A percentile compares a stretch with the other conserved stretches of the same genome.
Evolutionary conservation across 2,797 vertebrate genomes (phyloP).

Genomic region (Siniperca scherzeri): DNA sequence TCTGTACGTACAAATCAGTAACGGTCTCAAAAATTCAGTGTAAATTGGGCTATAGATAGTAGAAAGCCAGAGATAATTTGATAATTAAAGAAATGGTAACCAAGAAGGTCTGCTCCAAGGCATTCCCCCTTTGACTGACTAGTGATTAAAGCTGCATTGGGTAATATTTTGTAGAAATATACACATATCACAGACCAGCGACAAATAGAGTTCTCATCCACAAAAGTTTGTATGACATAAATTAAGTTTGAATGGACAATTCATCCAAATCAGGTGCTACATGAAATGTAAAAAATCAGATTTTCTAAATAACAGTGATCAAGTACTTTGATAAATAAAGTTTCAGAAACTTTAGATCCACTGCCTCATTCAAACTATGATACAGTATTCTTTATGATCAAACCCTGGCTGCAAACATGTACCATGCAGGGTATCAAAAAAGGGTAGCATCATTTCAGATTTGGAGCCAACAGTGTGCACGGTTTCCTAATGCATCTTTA

Average conservation of each 20-base stretch:
- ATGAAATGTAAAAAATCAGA: no score
- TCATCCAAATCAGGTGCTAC: no score
- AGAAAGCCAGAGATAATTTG: not conserved
- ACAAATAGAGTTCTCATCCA: not conserved
- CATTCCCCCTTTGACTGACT: not conserved
- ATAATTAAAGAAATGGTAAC: not conserved
- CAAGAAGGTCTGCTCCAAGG: not conserved
- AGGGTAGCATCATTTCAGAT: not conserved
- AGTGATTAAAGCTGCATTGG: not conserved
- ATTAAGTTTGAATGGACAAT: not conserved
- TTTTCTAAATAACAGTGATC: not conserved
- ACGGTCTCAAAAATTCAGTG: not conserved
- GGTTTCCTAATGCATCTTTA: slow-evolving; percentile 5
- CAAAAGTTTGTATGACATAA: not conserved
- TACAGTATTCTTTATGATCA: no score
- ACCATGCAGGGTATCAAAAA: not conserved
- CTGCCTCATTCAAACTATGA: not conserved
- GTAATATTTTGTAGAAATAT: not conserved
- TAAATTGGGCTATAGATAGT: not conserved
- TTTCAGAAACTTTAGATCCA: not conserved
- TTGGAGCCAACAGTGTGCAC: not conserved
- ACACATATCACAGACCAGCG: no score
- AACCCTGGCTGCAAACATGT: not conserved
- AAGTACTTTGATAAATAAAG: not conserved
- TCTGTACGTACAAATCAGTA: no score